Percentiles rank a stretch among this genome's conserved stretches.
Evolutionary conservation across 2,797 vertebrate genomes (phyloP).

Genomic region (Sylvilagus floridanus): DNA sequence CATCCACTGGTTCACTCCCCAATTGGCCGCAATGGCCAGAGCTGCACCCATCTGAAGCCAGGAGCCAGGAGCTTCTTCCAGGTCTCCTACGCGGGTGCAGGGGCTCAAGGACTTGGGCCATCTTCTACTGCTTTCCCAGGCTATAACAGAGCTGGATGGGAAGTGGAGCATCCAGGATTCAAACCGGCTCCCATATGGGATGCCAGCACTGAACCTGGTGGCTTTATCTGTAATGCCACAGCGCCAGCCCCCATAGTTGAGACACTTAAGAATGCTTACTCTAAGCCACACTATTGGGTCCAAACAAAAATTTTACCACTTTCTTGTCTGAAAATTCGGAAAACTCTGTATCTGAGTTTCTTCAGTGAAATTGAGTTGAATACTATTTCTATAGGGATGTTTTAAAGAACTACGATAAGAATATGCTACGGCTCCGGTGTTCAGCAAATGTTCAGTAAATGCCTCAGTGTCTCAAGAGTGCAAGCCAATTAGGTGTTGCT

Average conservation of each 20-base stretch:
- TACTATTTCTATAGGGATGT: not conserved
- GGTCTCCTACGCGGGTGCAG: too few species aligned
- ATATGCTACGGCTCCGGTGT: not conserved
- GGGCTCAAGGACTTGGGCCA: too few species aligned
- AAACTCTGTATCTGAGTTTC: slow-evolving; percentile 30
- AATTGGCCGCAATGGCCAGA: too few species aligned
- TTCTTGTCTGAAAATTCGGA: not conserved
- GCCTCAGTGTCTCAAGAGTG: not conserved
- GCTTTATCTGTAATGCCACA: too few species aligned
- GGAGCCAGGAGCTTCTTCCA: too few species aligned
- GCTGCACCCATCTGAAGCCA: too few species aligned
- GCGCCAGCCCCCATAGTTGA: not conserved
- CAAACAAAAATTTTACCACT: slow-evolving; percentile 14
- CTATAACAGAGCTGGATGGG: too few species aligned
- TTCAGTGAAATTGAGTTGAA: not conserved
- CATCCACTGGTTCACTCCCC: too few species aligned
- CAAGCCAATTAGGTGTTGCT: not conserved
- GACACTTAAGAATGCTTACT: slow-evolving; percentile 5
- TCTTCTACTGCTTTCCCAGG: too few species aligned
- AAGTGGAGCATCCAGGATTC: too few species aligned
- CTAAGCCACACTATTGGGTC: not conserved
- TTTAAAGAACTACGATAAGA: slow-evolving; percentile 22
- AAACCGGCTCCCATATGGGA: too few species aligned
- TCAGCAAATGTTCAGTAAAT: not conserved
- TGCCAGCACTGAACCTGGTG: too few species aligned